A percentile compares a stretch with the other conserved stretches of the same genome.
Conservation (phyloP, 2,113 vertebrate genomes). For the Dicaeum eximium region DNA sequence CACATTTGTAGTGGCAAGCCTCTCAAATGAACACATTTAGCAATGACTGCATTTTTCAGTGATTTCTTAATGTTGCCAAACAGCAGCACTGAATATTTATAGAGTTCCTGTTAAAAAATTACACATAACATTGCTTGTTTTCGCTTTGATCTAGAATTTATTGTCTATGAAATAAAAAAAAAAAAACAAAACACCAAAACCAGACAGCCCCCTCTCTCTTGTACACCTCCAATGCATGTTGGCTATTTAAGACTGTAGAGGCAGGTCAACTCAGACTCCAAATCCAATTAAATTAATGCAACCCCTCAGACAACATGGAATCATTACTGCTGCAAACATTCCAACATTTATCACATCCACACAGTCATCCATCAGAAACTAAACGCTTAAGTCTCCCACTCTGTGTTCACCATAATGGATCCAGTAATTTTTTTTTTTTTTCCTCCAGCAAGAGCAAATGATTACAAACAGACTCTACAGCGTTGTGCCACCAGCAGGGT, state of each 20-base stretch:
- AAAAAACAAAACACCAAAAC: not conserved
- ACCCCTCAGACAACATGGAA: conserved; percentile 19
- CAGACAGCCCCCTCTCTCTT: not conserved
- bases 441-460: not conserved
- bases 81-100: conserved; percentile 12
- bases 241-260: not conserved
- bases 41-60: conserved; percentile 43
- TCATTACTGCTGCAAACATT: not conserved
- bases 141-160: conserved; percentile 40
- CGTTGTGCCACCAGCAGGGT: not conserved
- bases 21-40: conserved; percentile 37
- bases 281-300: conserved; percentile 63
- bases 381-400: not conserved
- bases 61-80: conserved; percentile 29
- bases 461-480: not conserved
- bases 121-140: conserved; percentile 26
- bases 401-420: not conserved
- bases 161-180: conserved; percentile 35
- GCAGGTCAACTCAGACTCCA: not conserved
- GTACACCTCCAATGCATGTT: not conserved
- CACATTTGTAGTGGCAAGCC: conserved; percentile 35
- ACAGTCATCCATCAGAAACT: conserved; percentile 14
- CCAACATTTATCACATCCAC: conserved; percentile 21
- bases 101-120: conserved; percentile 54
- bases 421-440: not conserved